phyloP scores from a whole-genome alignment of 2,888 invertebrate genomes.

The Asteroscopus sphinx region DNA sequence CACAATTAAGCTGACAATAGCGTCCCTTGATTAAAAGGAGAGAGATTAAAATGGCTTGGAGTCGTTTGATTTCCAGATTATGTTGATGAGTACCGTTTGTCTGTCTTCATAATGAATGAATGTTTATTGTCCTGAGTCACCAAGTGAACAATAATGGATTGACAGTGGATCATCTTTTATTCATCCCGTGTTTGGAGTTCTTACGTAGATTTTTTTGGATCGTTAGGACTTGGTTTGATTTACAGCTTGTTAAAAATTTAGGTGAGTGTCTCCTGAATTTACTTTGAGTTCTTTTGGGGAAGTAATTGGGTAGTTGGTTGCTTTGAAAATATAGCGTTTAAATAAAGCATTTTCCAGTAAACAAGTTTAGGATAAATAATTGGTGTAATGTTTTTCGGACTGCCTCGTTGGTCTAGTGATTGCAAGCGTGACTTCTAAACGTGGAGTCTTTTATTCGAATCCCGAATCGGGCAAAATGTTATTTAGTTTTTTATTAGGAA shows the following conservation, averaged over 20 bases:
- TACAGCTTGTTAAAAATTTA: constrained; percentile 37
- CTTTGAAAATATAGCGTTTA: neutral
- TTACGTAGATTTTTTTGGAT: constrained; percentile 34
- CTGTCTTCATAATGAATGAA: constrained; percentile 43
- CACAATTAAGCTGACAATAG: constrained; percentile 68
- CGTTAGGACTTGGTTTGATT: constrained; percentile 31
- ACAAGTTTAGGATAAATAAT: neutral
- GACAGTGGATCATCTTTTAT: constrained; percentile 53
- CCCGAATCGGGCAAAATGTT: too few species aligned
- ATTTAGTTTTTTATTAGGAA: too few species aligned
- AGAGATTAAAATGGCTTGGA: constrained; percentile 57
- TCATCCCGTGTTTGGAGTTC: constrained; percentile 32
- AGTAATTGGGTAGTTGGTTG: constrained; percentile 20
- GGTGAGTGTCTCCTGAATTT: constrained; percentile 15
- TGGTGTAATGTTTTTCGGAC: too few species aligned
- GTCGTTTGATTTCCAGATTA: constrained; percentile 66
- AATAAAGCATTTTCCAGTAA: neutral
- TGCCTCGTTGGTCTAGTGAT: too few species aligned
- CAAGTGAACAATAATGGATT: constrained; percentile 58
- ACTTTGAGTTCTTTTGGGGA: constrained; percentile 11
- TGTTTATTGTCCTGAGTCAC: constrained; percentile 41
- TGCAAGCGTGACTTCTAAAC: too few species aligned
- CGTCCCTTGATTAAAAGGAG: constrained; percentile 65
- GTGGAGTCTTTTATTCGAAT: too few species aligned
- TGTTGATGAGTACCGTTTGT: constrained; percentile 52